Evolutionary conservation across 2,113 vertebrate species (phyloP).

Genomic region (Pelmatolapia mariae): DNA sequence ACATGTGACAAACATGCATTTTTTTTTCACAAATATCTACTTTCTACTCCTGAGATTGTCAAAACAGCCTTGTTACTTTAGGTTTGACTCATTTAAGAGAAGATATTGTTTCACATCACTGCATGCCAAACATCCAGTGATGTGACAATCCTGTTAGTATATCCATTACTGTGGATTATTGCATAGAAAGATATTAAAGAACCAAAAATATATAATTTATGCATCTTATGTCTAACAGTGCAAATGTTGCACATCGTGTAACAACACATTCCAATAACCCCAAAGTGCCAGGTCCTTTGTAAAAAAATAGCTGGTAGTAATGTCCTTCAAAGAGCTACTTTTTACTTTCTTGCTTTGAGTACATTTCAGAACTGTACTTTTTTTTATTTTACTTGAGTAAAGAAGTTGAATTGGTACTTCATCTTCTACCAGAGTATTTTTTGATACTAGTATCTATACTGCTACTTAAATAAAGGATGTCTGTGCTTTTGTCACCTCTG

Average conservation of each 20-base stretch:
- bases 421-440: background rate
- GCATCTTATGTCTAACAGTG: background rate
- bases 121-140: background rate
- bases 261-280: background rate
- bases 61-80: background rate
- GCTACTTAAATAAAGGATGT: background rate
- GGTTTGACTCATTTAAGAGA: background rate
- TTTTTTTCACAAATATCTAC: background rate
- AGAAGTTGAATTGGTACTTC: background rate
- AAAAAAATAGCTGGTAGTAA: background rate
- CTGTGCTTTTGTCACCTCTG: background rate
- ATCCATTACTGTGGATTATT: background rate
- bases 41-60: background rate
- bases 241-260: background rate
- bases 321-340: background rate
- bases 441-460: background rate
- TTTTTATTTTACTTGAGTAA: background rate
- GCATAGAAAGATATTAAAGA: background rate
- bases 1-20: background rate
- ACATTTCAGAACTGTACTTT: background rate
- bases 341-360: background rate
- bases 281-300: background rate
- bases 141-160: background rate
- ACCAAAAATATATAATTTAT: background rate
- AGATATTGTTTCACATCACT: background rate